Evolutionary conservation across 2,797 vertebrate species (phyloP), one percentile per base, ranked within the genome.

Genomic region (Sandelia bainsii): DNA sequence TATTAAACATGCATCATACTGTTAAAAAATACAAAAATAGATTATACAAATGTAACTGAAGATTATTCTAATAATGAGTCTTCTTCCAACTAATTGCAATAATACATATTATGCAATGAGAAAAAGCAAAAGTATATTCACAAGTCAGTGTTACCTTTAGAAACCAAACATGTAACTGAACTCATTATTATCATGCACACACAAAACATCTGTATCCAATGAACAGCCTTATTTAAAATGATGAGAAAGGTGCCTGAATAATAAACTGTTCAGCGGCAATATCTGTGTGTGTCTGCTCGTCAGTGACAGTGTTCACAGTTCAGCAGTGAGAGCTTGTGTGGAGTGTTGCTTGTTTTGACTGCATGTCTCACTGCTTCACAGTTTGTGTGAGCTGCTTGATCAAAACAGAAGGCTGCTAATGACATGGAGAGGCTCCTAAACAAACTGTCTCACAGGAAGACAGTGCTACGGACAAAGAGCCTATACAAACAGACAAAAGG

Each of bases 371-470:
- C 72, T 65, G 64, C 51, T 42, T 29, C n/a, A 67, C 64, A 53
- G 69, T 34, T 59, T 58, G 52, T 42, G 52, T 61, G 50, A 79
- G 69, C 75, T 48, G 79, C 67, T 73, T 42, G 78, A 85, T 86
- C 64, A 62, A 70, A 87, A 80, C 77, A 82, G 67, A 56, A 22
- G 79, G 72, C 84, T 79, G 78, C 72, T 73, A 62, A 82, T 77
- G 84, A 84, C 80, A 83, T 42, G 49, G 64, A 80, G 79, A 81
- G 72, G 72, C 72, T 69, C 80, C 54, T 19, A 75, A 65, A 77
- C 70, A 56, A 68, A 69, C 57, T 65, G 72, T 70, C 79, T 53
- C 17, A 16, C 53, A 70, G 52, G 37, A 51, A 69, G 71, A 73
- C 44, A 51, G 39, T 19, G 53, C 63, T 52, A 46, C 17, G 2